Conservation (phyloP, 2,888 invertebrate genomes). For the Dryomyza anilis region DNA sequence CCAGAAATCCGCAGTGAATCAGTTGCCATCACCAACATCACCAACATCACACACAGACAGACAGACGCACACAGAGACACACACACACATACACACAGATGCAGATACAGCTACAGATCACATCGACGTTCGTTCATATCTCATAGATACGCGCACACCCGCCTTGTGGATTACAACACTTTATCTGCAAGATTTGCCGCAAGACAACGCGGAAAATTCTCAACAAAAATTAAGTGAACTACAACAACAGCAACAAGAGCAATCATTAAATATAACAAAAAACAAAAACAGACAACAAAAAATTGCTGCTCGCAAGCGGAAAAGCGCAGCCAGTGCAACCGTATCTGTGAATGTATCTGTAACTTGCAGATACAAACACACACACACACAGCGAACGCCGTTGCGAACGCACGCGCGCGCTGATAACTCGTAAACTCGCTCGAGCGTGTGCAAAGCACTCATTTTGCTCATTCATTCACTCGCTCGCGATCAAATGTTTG, state of each 20-base stretch:
- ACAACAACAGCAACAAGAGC: neutral
- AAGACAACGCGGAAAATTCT: neutral
- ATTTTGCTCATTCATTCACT: neutral
- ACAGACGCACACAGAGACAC: conserved; percentile 21
- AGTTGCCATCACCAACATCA: conserved; percentile 9
- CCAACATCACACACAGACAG: conserved; percentile 6
- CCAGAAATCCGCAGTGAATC: conserved; percentile 11
- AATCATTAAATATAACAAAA: too few species aligned
- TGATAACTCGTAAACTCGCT: conserved; percentile 6
- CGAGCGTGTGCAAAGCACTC: conserved; percentile 1
- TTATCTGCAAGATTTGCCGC: conserved; percentile 6
- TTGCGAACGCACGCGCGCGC: neutral
- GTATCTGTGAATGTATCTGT: neutral
- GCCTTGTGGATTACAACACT: conserved; percentile 13
- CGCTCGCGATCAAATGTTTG: neutral
- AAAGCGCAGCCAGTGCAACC: neutral
- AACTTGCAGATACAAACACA: too few species aligned
- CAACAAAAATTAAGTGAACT: neutral
- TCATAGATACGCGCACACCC: neutral
- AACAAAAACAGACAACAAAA: too few species aligned
- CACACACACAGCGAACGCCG: neutral
- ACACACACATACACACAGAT: conserved; percentile 19
- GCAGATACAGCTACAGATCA: conserved; percentile 22
- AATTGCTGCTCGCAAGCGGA: too few species aligned
- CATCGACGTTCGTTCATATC: neutral